These are phyloP conservation scores for Poeciliopsis paucimaculata DNA, from an alignment of 2,797 vertebrate genomes.

Conservation along the genomic window DNA sequence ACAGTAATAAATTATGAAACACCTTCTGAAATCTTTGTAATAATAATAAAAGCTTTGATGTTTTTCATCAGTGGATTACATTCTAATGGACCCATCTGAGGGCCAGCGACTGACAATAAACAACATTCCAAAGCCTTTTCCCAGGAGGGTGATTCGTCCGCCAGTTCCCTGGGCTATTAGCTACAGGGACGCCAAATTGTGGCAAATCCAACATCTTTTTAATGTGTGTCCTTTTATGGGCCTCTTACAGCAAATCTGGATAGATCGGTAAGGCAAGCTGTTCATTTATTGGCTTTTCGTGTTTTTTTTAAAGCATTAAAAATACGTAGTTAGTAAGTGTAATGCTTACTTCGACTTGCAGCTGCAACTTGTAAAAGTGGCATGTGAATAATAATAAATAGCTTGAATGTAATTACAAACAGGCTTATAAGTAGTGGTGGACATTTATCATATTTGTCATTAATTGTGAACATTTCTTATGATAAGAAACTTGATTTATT, in stretches of 20 bases:
- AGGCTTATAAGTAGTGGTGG: not conserved
- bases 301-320: not conserved
- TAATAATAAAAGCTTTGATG: not conserved
- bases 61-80: conserved; percentile 86
- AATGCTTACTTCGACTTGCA: not conserved
- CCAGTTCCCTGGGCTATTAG: conserved; percentile 87
- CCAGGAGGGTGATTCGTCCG: conserved; percentile 82
- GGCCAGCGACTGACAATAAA: conserved; percentile 83
- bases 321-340: not conserved
- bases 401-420: not conserved
- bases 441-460: too few relatives aligned
- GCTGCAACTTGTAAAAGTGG: not conserved
- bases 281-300: not conserved
- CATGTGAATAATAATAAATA: not conserved
- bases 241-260: conserved; percentile 86
- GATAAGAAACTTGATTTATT: too few relatives aligned
- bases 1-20: not conserved
- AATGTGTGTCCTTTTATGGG: conserved; percentile 83
- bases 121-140: conserved; percentile 81
- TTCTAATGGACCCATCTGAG: conserved; percentile 88
- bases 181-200: conserved; percentile 74
- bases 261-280: conserved; percentile 80
- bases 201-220: conserved; percentile 86
- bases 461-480: too few relatives aligned
- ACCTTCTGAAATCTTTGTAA: not conserved